Evolutionary conservation across 2,113 vertebrate species (phyloP), one percentile per base, ranked within the genome.

Genomic region (Orientallactaga bullata): DNA sequence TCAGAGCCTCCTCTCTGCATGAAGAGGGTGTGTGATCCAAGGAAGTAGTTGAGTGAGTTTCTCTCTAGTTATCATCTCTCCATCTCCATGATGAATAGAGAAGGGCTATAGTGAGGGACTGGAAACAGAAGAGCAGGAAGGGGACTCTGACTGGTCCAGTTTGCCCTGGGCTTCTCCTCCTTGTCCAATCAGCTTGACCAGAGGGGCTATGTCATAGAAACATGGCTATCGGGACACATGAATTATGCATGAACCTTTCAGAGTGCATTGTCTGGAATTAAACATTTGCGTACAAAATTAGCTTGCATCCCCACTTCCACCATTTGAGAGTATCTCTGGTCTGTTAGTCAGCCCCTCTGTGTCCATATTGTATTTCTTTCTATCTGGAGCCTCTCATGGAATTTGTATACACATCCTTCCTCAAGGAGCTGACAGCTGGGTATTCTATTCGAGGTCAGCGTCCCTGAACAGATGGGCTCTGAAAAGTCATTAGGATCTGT

Each of bases 401-500:
- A n/a, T 76, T 65, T 26, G 83, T 78, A 84, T 88, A 65, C 13
- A 65, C 74, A 35, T 85, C 93, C 96, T 63, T 65, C 32, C 94
- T 77, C 0, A 0, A 47, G 76, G 87, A 80, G 65, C 85, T 42
- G 61, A 89, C 95, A 94, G 51, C 9, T 0, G 47, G 95, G 55
- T 20, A 55, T 60, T 77, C 78, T 17, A 0, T 87, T 94, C 5
- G 7, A 74, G 86, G 96, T 92, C 61, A 79, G 79, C 80, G 74
- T 93, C 82, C 74, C 92, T 26, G 0, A 37, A 97, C 97, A 98
- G 97, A 96, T 96, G 97, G 98, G 37, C 88, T 80, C 80, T 0
- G 0, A 89, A 58, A 95, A 77, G 95, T 95, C 65, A 96, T 1
- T 79, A 97, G 95, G 95, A 80, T 93, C 77, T 96, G 73, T 89